phyloP scores from a whole-genome alignment of 2,888 invertebrate genomes.

The Cacoxenus indagator region DNA sequence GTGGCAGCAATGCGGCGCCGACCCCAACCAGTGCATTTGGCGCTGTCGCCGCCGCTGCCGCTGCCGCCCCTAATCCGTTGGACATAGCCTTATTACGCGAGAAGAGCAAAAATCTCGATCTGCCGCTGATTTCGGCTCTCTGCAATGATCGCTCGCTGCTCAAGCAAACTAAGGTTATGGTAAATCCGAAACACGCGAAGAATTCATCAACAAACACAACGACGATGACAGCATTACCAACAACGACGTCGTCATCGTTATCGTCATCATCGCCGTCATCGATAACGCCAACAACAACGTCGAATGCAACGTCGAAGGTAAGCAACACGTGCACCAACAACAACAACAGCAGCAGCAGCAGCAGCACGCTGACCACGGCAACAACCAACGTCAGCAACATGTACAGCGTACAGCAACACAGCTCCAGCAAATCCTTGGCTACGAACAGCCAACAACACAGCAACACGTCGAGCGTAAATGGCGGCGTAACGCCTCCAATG shows the following conservation, averaged over 20 bases:
- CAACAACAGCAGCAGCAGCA: slow-evolving; percentile 40
- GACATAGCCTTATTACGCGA: slow-evolving; percentile 89
- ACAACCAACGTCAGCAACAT: slow-evolving; percentile 22
- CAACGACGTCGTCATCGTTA: slow-evolving; percentile 22
- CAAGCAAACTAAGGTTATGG: slow-evolving; percentile 90
- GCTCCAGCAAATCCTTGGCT: slow-evolving; percentile 38
- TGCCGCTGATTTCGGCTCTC: slow-evolving; percentile 92
- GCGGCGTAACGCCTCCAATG: neutral
- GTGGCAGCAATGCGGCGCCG: too few species aligned
- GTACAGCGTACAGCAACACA: neutral
- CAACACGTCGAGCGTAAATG: neutral
- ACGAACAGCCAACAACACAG: neutral
- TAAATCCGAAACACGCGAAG: slow-evolving; percentile 78
- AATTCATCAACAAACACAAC: slow-evolving; percentile 27
- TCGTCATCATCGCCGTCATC: slow-evolving; percentile 33
- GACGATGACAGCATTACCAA: slow-evolving; percentile 37
- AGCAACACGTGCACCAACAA: slow-evolving; percentile 29
- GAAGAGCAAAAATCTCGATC: slow-evolving; percentile 89
- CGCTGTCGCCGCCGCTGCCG: slow-evolving; percentile 72
- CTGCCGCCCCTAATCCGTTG: slow-evolving; percentile 71
- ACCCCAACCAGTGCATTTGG: slow-evolving; percentile 46
- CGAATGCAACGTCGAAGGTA: slow-evolving; percentile 31
- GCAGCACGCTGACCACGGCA: slow-evolving; percentile 40
- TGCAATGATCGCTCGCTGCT: slow-evolving; percentile 92
- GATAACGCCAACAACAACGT: slow-evolving; percentile 36